Percentiles rank a stretch among this genome's conserved stretches.
phyloP scores from a whole-genome alignment of 2,113 vertebrate genomes.

The Peromyscus maniculatus region DNA sequence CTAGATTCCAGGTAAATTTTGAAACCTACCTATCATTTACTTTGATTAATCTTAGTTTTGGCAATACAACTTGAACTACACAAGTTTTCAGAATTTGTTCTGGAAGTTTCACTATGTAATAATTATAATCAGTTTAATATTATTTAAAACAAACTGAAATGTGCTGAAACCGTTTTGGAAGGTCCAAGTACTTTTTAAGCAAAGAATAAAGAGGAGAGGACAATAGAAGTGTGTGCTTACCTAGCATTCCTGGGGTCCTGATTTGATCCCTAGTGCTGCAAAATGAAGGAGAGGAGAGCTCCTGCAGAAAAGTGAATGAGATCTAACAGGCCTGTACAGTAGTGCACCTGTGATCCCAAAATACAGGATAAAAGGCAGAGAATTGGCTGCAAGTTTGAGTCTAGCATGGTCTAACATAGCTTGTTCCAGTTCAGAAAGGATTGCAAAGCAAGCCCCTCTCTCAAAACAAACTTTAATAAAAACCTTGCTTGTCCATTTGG shows the following conservation, averaged over 20 bases:
- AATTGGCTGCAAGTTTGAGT: background rate
- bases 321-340: background rate
- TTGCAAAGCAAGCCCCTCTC: background rate
- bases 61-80: background rate
- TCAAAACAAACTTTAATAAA: background rate
- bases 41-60: background rate
- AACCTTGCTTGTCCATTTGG: background rate
- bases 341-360: background rate
- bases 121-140: background rate
- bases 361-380: background rate
- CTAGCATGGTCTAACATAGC: background rate
- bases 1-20: background rate
- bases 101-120: background rate
- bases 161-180: background rate
- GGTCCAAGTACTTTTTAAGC: background rate
- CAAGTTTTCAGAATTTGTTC: background rate
- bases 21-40: background rate
- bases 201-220: background rate
- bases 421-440: background rate
- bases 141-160: background rate
- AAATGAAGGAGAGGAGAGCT: background rate
- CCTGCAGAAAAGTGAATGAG: constrained; percentile 5
- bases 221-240: background rate
- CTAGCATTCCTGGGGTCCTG: background rate
- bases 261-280: background rate